Percentiles rank a stretch among this genome's conserved stretches.
phyloP scores from a whole-genome alignment of 2,888 invertebrate genomes.

The Cephus rjabovi region DNA sequence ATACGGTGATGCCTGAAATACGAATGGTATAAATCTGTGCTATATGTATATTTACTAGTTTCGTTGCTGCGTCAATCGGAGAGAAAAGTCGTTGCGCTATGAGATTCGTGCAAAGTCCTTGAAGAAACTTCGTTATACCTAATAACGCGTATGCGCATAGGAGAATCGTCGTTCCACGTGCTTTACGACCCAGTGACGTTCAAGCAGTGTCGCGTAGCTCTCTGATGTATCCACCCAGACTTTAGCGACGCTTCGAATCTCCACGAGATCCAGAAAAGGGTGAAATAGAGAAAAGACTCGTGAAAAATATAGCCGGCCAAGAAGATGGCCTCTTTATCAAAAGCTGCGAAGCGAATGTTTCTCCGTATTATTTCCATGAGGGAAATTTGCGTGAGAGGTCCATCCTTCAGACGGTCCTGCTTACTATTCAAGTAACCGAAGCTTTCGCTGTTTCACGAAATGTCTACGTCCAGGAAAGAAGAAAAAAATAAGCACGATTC shows the following conservation, averaged over 20 bases:
- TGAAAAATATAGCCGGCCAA: no score
- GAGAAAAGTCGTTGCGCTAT: conserved; percentile 20
- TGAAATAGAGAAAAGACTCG: neutral
- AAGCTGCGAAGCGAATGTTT: conserved; percentile 27
- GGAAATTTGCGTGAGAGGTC: conserved; percentile 31
- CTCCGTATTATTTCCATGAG: conserved; percentile 37
- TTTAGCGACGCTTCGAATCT: no score
- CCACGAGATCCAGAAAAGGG: no score
- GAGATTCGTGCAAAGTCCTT: neutral
- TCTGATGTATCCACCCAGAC: no score
- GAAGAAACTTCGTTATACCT: no score
- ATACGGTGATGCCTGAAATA: conserved; percentile 11
- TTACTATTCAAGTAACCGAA: neutral
- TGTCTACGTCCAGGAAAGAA: neutral
- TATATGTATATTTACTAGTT: conserved; percentile 13
- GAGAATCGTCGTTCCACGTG: no score
- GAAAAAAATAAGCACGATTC: neutral
- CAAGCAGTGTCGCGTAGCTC: no score
- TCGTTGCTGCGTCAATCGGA: conserved; percentile 17
- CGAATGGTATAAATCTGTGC: conserved; percentile 32
- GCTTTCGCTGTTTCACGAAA: neutral
- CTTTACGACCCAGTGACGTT: no score
- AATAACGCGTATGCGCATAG: no score
- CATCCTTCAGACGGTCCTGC: neutral
- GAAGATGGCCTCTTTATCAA: neutral